Percentiles rank a stretch among this genome's conserved stretches.
These are phyloP conservation scores for Anguilla anguilla DNA, from an alignment of 2,797 vertebrate genomes.

Conservation along the genomic window DNA sequence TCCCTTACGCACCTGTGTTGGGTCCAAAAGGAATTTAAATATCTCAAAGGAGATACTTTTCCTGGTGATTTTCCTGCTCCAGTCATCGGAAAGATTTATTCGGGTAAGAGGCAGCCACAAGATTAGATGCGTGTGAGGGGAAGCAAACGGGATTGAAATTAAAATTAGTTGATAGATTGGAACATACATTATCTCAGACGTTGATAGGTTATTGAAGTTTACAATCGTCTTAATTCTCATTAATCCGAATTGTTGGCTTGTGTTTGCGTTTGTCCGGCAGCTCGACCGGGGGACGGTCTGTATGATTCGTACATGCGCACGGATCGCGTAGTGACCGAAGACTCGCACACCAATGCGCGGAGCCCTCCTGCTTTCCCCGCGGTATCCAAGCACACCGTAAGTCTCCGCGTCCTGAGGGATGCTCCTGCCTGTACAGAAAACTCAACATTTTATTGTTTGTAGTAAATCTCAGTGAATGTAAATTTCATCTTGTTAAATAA, in stretches of 20 bases:
- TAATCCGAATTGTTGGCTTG: neutral
- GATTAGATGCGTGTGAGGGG: neutral
- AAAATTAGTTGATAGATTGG: neutral
- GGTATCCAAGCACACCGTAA: slow-evolving; percentile 87
- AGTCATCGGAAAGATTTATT: neutral
- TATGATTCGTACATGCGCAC: slow-evolving; percentile 97
- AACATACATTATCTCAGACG: neutral
- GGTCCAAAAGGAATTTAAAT: neutral
- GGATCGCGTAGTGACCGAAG: slow-evolving; percentile 88
- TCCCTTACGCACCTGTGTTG: slow-evolving; percentile 62
- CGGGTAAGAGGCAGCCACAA: neutral
- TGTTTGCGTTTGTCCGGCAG: slow-evolving; percentile 56
- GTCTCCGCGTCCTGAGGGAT: slow-evolving; percentile 49
- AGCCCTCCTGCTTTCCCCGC: slow-evolving; percentile 82
- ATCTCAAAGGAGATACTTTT: neutral
- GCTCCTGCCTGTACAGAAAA: neutral
- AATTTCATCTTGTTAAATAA: neutral
- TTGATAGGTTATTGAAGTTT: neutral
- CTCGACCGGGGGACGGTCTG: slow-evolving; percentile 86
- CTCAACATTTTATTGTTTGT: neutral
- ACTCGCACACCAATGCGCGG: slow-evolving; percentile 75
- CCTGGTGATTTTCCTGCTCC: neutral
- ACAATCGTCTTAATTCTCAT: neutral
- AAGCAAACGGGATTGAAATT: neutral
- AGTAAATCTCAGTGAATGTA: neutral